Conservation (phyloP, 2,888 invertebrate genomes). For the Ariolimax columbianus region DNA sequence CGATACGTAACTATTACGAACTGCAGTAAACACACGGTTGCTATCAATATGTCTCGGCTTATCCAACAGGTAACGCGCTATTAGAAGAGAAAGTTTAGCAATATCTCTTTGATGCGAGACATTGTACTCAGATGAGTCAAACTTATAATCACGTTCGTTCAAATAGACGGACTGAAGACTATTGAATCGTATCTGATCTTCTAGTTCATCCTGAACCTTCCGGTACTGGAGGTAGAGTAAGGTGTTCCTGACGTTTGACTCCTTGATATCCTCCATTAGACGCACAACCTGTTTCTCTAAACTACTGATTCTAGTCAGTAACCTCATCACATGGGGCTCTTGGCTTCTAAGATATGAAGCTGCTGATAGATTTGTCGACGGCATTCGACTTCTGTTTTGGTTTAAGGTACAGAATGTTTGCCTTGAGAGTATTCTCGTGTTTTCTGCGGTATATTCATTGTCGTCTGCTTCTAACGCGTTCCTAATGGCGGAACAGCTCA, state of each 20-base stretch:
- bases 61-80: constrained; percentile 67
- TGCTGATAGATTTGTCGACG: not conserved
- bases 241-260: constrained; percentile 69
- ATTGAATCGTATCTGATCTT: constrained; percentile 36
- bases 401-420: not conserved
- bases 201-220: constrained; percentile 27
- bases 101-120: constrained; percentile 71
- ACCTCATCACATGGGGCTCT: constrained; percentile 52
- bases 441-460: not conserved
- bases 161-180: not conserved
- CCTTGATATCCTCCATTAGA: constrained; percentile 69
- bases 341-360: not conserved
- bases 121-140: constrained; percentile 61
- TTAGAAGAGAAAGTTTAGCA: constrained; percentile 68
- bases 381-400: not conserved
- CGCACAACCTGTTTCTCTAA: constrained; percentile 71
- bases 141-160: not conserved
- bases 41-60: constrained; percentile 71
- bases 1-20: constrained; percentile 54
- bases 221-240: constrained; percentile 55
- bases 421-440: not conserved
- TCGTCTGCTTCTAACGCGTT: constrained; percentile 77
- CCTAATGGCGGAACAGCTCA: constrained; percentile 78
- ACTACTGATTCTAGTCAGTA: constrained; percentile 68
- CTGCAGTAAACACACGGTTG: constrained; percentile 67